Evolutionary conservation across 37 sponge, comb jelly and placozoan species (phyloP).

Genomic region (Tethya wilhelma): DNA sequence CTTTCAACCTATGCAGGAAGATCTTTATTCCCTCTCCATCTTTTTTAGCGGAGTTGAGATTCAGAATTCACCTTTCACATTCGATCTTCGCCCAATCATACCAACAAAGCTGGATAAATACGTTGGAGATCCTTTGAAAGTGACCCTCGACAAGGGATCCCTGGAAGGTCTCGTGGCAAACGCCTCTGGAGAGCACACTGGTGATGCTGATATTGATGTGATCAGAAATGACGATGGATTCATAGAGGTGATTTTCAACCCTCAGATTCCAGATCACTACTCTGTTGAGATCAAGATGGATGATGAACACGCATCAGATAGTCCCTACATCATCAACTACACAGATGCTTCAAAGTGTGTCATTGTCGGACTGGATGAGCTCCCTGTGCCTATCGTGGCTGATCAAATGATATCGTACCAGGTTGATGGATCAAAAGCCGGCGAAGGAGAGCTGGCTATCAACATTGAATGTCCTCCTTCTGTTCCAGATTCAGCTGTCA

Average conservation of each 20-base stretch:
- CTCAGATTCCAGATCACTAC: slow-evolving; percentile 41
- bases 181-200: slow-evolving; percentile 42
- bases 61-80: slow-evolving; percentile 44
- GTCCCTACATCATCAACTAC: slow-evolving; percentile 20
- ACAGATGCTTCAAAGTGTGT: neutral
- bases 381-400: neutral
- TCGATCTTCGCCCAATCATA: slow-evolving; percentile 18
- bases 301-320: slow-evolving; percentile 10
- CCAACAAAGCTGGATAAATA: neutral
- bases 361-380: neutral
- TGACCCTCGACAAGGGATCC: neutral
- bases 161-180: neutral
- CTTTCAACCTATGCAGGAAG: slow-evolving; percentile 39
- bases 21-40: slow-evolving; percentile 41
- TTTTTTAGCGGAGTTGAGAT: slow-evolving; percentile 36
- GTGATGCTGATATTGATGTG: slow-evolving; percentile 7
- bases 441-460: slow-evolving; percentile 43
- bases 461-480: slow-evolving; percentile 9
- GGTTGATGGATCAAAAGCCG: slow-evolving; percentile 57
- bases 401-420: slow-evolving; percentile 3
- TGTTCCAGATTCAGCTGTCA: too few species aligned
- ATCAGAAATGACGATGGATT: slow-evolving; percentile 11
- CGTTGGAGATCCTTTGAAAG: slow-evolving; percentile 24
- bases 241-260: slow-evolving; percentile 13
- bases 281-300: slow-evolving; percentile 14